Evolutionary conservation across 2,113 vertebrate species (phyloP).

Genomic region (Thamnaconus septentrionalis): DNA sequence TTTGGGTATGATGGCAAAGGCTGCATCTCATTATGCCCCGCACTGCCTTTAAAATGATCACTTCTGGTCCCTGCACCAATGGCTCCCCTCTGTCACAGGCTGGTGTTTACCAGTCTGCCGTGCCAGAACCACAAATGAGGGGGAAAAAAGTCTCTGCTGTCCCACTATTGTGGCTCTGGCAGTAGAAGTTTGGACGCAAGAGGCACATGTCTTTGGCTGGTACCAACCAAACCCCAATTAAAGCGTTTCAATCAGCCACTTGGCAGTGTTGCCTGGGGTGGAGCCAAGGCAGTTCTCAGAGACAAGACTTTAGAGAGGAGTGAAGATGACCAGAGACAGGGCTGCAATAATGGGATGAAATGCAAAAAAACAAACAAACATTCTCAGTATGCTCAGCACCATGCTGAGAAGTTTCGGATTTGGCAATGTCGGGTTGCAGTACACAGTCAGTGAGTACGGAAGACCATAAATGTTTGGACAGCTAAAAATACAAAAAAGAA

Average conservation of each 20-base stretch:
- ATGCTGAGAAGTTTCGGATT: background rate
- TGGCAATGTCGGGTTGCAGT: background rate
- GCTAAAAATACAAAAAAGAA: too few species aligned
- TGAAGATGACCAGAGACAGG: constrained; percentile 13
- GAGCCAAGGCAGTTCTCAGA: constrained; percentile 33
- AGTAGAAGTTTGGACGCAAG: constrained; percentile 28
- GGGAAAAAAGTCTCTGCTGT: constrained; percentile 37
- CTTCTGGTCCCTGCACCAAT: constrained; percentile 34
- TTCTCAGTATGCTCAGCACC: background rate
- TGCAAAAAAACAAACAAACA: background rate
- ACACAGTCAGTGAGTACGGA: background rate
- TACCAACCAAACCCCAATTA: constrained; percentile 41
- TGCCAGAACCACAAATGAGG: constrained; percentile 40
- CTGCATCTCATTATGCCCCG: constrained; percentile 34
- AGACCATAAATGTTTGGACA: too few species aligned
- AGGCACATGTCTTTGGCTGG: constrained; percentile 50
- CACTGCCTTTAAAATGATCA: constrained; percentile 48
- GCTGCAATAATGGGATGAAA: constrained; percentile 17
- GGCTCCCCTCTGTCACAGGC: constrained; percentile 41
- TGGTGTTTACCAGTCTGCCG: constrained; percentile 38
- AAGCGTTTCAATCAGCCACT: constrained; percentile 55
- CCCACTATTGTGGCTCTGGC: constrained; percentile 31
- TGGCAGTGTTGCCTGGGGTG: constrained; percentile 24
- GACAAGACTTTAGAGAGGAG: constrained; percentile 37
- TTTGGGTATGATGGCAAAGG: constrained; percentile 42